Evolutionary conservation across 2,113 vertebrate genomes (phyloP).

Genomic region (Himantopus leucocephalus): DNA sequence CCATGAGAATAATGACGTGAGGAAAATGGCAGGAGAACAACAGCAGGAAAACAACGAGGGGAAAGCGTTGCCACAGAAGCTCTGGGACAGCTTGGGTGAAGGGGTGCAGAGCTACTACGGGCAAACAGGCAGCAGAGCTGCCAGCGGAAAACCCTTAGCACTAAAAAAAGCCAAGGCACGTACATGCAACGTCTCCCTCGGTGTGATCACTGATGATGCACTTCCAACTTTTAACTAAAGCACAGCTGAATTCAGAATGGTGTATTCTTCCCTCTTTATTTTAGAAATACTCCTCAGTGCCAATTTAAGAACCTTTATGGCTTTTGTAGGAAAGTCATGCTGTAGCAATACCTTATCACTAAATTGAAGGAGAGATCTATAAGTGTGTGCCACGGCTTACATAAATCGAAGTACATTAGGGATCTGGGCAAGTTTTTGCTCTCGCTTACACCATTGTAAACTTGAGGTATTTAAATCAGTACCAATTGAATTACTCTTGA

Average conservation of each 20-base stretch:
- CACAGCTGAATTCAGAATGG: neutral
- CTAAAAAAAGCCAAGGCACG: neutral
- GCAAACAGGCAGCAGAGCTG: neutral
- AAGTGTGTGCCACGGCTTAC: neutral
- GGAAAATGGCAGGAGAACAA: neutral
- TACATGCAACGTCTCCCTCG: neutral
- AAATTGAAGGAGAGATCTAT: neutral
- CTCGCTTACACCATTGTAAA: neutral
- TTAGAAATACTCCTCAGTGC: neutral
- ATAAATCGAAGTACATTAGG: neutral
- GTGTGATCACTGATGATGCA: neutral
- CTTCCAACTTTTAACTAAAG: neutral
- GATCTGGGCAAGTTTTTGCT: neutral
- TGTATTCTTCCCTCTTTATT: neutral
- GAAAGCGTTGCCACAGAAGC: neutral
- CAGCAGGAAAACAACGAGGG: neutral
- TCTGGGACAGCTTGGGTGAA: neutral
- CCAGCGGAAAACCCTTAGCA: accelerated
- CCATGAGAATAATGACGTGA: neutral
- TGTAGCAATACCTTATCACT: neutral
- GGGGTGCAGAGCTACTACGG: neutral
- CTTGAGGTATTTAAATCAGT: neutral
- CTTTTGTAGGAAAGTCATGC: neutral
- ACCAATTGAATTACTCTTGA: conserved; percentile 27
- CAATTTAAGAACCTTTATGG: neutral